A percentile compares a stretch with the other conserved stretches of the same genome.
Conservation (phyloP, 2,113 vertebrate species). For the Phrynocephalus versicolor region DNA sequence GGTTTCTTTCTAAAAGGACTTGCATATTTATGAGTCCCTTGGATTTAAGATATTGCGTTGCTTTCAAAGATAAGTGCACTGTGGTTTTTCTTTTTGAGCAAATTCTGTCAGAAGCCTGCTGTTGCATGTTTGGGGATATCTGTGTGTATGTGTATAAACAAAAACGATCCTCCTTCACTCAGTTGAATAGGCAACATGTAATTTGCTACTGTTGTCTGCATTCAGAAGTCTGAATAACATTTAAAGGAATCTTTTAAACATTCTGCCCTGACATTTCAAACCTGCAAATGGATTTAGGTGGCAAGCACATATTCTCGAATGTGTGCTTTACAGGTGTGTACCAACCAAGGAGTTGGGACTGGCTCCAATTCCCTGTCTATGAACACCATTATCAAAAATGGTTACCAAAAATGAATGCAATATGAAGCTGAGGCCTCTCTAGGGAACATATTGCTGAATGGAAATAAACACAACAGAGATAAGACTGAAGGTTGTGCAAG, state of each 20-base stretch:
- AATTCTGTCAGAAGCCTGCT: conserved; percentile 27
- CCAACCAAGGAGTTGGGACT: background rate
- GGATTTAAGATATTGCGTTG: conserved; percentile 44
- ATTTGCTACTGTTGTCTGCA: conserved; percentile 11
- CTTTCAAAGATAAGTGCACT: conserved; percentile 23
- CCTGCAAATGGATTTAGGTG: background rate
- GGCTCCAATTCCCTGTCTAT: too few species aligned
- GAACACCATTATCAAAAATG: background rate
- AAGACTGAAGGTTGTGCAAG: background rate
- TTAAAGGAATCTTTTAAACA: background rate
- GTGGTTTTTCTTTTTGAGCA: conserved; percentile 11
- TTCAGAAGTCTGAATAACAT: background rate
- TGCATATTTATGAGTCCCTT: conserved; percentile 59
- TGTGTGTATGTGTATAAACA: conserved; percentile 1
- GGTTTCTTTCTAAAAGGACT: conserved; percentile 66
- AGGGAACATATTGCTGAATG: background rate
- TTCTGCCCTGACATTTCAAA: background rate
- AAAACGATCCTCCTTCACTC: conserved; percentile 7
- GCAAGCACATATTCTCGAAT: background rate
- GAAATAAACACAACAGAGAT: background rate
- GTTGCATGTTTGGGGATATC: conserved; percentile 3
- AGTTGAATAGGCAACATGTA: background rate
- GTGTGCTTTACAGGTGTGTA: background rate
- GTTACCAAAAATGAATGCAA: too few species aligned
- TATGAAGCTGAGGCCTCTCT: too few species aligned